Evolutionary conservation across 37 sponge, comb jelly and placozoan species (phyloP), one percentile per base, ranked within the genome.

Genomic region (Chondrilla cf. caribensis): DNA sequence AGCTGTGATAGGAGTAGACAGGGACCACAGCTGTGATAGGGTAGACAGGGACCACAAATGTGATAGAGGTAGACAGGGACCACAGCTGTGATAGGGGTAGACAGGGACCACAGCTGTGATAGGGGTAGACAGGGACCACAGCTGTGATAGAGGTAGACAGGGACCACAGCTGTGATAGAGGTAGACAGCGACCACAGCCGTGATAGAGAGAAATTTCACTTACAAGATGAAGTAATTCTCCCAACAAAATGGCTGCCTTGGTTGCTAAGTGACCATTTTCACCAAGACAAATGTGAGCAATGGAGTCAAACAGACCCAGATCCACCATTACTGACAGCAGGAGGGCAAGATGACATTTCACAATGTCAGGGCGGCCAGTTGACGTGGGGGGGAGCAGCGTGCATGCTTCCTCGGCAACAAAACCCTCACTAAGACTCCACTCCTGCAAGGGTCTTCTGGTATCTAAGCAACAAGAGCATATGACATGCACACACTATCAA

Each of bases 391-490:
- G 89, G 1, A 94, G 89, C 21, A 94, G 84, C 38, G 58, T 65
- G 17, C 82, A 59, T 0, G 81, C 95, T 71, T 94, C 95, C 58
- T 88, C 92, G 15, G 81, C 92, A 39, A 94, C 92, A 57, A 72
- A 94, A 32, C 90, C 92, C 39, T 88, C 93, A 40, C 43, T 44
- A 38, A 94, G 44, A 1, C 81, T 68, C 95, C 95, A 94, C 51
- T 81, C 82, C 11, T 42, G 40, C 44, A 60, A 58, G 29, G 80
- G 75, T 54, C 83, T 84, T 26, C 83, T 38, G 1, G 90, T 81
- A 36, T 93, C 93, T 93, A 24, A 8, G 29, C 11, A 47, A 47
- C n/a, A n/a, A n/a, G n/a, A n/a, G n/a, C n/a, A n/a, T n/a, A n/a
- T n/a, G n/a, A n/a, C n/a, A n/a, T n/a, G n/a, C n/a, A n/a, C n/a